These are phyloP conservation scores for Eublepharis macularius DNA, from an alignment of 2,113 vertebrate species.

Conservation along the genomic window DNA sequence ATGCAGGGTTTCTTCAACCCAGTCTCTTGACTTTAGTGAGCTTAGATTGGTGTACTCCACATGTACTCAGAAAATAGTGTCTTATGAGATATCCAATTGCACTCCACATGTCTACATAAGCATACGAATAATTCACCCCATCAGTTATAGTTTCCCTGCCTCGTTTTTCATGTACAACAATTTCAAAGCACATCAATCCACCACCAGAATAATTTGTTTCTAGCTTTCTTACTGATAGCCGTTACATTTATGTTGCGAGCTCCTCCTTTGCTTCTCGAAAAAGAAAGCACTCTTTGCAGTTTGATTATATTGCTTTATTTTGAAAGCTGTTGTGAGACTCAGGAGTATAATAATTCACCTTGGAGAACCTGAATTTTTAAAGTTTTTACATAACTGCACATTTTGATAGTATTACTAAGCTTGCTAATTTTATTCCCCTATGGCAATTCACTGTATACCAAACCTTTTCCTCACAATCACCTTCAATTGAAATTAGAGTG, in stretches of 20 bases:
- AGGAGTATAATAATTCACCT: slow-evolving; percentile 74
- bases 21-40: too few species aligned
- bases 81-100: not conserved
- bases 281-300: slow-evolving; percentile 68
- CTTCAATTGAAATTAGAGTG: slow-evolving; percentile 70
- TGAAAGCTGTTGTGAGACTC: slow-evolving; percentile 69
- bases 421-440: slow-evolving; percentile 78
- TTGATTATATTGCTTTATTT: slow-evolving; percentile 73
- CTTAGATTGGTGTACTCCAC: too few species aligned
- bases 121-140: not conserved
- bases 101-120: slow-evolving; percentile 29
- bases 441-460: slow-evolving; percentile 76
- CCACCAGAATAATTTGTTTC: slow-evolving; percentile 52
- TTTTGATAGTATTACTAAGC: slow-evolving; percentile 78
- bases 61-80: not conserved
- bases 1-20: too few species aligned
- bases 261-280: slow-evolving; percentile 45
- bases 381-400: slow-evolving; percentile 74
- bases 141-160: not conserved
- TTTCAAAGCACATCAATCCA: slow-evolving; percentile 57
- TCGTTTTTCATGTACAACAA: slow-evolving; percentile 35
- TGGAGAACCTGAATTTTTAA: slow-evolving; percentile 73
- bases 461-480: slow-evolving; percentile 63
- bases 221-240: slow-evolving; percentile 49
- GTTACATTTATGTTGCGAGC: slow-evolving; percentile 55